Conservation (phyloP, 30 jellyfish, hydroid and myxozoan species). For the Hydractinia echinata region DNA sequence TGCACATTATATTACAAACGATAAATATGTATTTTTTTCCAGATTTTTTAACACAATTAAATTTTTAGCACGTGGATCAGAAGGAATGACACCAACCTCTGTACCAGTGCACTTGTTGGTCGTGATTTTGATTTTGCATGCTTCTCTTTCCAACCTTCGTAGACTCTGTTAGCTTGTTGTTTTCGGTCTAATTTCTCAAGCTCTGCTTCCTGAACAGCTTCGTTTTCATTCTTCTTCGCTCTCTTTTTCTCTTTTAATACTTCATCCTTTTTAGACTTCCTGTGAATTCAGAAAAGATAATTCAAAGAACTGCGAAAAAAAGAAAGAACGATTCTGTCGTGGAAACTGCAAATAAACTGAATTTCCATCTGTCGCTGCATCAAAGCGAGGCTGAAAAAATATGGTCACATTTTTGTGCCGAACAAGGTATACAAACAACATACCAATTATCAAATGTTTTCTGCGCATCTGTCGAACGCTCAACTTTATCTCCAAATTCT, state of each 20-base stretch:
- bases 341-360: too few relatives aligned
- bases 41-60: background rate
- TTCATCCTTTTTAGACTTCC: slow-evolving; percentile 68
- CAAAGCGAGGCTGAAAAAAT: too few relatives aligned
- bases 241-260: slow-evolving; percentile 36
- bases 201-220: slow-evolving; percentile 32
- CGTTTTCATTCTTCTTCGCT: slow-evolving; percentile 45
- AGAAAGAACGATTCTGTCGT: too few relatives aligned
- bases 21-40: background rate
- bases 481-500: slow-evolving; percentile 57
- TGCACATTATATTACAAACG: background rate
- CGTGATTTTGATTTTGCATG: slow-evolving; percentile 37
- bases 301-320: background rate
- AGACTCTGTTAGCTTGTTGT: slow-evolving; percentile 48
- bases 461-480: slow-evolving; percentile 39
- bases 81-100: slow-evolving; percentile 37
- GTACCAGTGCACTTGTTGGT: slow-evolving; percentile 34
- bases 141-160: slow-evolving; percentile 62
- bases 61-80: background rate
- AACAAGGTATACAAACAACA: background rate
- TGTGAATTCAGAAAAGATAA: background rate
- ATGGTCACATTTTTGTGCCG: background rate
- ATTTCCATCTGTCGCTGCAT: too few relatives aligned
- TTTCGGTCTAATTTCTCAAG: slow-evolving; percentile 61
- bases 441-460: slow-evolving; percentile 77